Evolutionary conservation across 2,888 invertebrate genomes (phyloP), one percentile per base, ranked within the genome.

Genomic region (Cotesia congregata): DNA sequence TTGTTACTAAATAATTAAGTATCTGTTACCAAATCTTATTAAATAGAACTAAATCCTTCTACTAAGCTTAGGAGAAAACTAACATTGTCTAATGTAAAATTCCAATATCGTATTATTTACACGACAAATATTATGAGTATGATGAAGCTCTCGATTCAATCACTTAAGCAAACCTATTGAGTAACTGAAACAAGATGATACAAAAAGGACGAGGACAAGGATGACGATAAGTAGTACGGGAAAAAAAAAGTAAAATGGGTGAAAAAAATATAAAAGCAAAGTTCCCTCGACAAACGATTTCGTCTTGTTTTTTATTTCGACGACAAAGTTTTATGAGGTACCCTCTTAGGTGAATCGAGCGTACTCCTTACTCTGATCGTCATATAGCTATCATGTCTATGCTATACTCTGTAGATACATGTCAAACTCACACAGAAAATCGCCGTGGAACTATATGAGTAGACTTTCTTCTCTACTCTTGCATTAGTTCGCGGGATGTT

Each of bases 391-490:
- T 50, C 50, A 50, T 30, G 30, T 65, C 20, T 65, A 65, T 30
- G 30, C 65, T 65, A 39, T 40, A 39, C 62, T 15, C 12, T 62
- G 39, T 60, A 62, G 41, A 17, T 38, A 38, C 30, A 6, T 64
- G 39, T 67, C 61, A 61, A 50, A 69, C 75, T 75, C 70, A 61
- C 64, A 69, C 50, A 68, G 75, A 75, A 75, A 75, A 75, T 75
- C 70, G 75, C 64, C 75, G 69, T 70, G 50, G 64, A 75, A 75
- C 75, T 67, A 50, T n/a, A 30, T 30, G 30, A 30, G 30, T 30
- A 30, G 30, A 30, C 30, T 30, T 3, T 30, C 30, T 30, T 3
- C 39, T 60, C 15, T 40, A 61, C 61, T 40, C 12, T 12, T 12
- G 50, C 9, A 12, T 50, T 50, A 12, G 50, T 7, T 50, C 7